Evolutionary conservation across 2,113 vertebrate species (phyloP).

Genomic region (Paratilapia polleni): DNA sequence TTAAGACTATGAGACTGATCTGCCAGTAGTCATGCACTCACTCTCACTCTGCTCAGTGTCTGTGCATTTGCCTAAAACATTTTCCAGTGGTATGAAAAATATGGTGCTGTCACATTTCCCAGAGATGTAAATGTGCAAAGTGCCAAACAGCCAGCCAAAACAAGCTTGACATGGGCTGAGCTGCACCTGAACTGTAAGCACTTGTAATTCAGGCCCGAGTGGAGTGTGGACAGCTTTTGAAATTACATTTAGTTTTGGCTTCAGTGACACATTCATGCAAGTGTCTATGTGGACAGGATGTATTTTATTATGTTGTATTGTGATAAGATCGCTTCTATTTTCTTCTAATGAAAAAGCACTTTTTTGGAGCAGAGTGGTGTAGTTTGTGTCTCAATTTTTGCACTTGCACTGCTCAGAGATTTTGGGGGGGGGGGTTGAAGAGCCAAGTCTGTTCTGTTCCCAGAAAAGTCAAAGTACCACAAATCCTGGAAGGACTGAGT

Average conservation of each 20-base stretch:
- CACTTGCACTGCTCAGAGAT: neutral
- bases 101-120: conserved; percentile 44
- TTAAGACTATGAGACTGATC: conserved; percentile 10
- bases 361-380: conserved; percentile 10
- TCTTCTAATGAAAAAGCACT: conserved; percentile 44
- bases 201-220: neutral
- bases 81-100: conserved; percentile 6
- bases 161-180: neutral
- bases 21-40: neutral
- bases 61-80: conserved; percentile 19
- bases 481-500: conserved; percentile 53
- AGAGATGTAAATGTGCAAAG: conserved; percentile 33
- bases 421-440: neutral
- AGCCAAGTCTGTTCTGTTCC: conserved; percentile 21
- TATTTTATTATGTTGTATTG: conserved; percentile 22
- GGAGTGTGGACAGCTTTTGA: conserved; percentile 19
- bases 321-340: conserved; percentile 26
- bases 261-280: neutral
- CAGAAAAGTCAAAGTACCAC: conserved; percentile 22
- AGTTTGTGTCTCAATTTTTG: conserved; percentile 18
- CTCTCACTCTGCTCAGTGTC: neutral
- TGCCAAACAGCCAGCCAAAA: neutral
- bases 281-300: neutral
- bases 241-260: neutral
- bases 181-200: conserved; percentile 21